Evolutionary conservation across 2,797 vertebrate genomes (phyloP), one percentile per base, ranked within the genome.

Genomic region (Helarctos malayanus): DNA sequence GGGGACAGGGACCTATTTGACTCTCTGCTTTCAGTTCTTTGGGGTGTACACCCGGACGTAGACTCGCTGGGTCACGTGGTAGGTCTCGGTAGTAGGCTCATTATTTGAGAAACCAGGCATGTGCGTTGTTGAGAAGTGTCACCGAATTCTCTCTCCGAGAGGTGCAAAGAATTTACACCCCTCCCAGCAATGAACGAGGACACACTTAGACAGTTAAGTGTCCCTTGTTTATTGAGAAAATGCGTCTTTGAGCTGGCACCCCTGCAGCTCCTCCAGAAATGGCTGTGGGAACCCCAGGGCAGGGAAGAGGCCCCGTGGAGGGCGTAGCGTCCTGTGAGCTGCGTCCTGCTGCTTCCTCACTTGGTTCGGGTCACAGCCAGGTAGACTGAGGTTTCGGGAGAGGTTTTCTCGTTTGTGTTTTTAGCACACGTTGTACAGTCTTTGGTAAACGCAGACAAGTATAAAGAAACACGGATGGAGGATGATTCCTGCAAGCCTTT

Each of bases 171-270:
- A 12, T 75, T 92, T 94, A 69, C 11, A 23, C 25, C 41, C 65
- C 76, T 81, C 41, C 78, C 38, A 56, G 76, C 56, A 47, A 3
- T 94, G 86, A 76, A 71, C 45, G 45, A 63, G 65, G 65, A 47
- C 69, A 5, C 15, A 11, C 41, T 69, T 38, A 65, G 71, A 23
- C 25, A 3, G 76, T 59, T 54, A 35, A 1, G 54, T 29, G 56
- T 59, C 59, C 32, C 85, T 88, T 84, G 90, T 92, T 85, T 82
- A 69, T 52, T 49, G 69, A 69, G 95, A 93, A 76, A 91, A 82
- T 47, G 68, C 61, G 61, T 56, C 63, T 54, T 69, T 79, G 81
- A 32, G n/a, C 38, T 16, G 68, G 76, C 85, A 47, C 14, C 29
- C 38, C 47, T 8, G 54, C 27, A 56, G 29, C 63, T 71, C n/a